These are phyloP conservation scores for Crypturellus tataupa DNA, from an alignment of 2,797 vertebrate species.

Conservation along the genomic window DNA sequence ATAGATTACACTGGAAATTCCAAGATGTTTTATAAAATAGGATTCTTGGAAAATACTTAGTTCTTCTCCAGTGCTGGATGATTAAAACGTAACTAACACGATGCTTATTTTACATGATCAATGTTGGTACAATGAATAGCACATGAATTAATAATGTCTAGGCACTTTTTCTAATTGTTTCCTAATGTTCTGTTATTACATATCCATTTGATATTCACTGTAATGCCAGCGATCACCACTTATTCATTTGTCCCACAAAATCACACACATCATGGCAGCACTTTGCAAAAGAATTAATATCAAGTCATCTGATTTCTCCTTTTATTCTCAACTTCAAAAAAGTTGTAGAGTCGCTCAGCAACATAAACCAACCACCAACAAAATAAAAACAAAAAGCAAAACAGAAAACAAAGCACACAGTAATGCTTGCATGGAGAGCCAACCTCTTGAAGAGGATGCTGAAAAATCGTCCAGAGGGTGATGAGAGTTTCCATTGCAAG, in stretches of 20 bases:
- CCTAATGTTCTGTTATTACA: conserved; percentile 70
- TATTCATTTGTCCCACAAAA: conserved; percentile 43
- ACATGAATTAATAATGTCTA: conserved; percentile 73
- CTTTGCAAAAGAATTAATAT: not conserved
- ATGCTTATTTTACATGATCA: conserved; percentile 68
- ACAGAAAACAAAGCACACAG: too few species aligned
- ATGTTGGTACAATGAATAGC: conserved; percentile 64
- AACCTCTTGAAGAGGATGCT: not conserved
- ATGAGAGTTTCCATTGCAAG: not conserved
- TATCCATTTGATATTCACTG: conserved; percentile 59
- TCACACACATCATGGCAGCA: not conserved
- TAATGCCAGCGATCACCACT: conserved; percentile 44
- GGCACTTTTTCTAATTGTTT: conserved; percentile 75
- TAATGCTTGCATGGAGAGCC: not conserved
- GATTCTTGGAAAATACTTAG: conserved; percentile 61
- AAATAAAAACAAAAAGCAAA: too few species aligned
- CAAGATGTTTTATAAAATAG: not conserved
- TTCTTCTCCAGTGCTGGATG: conserved; percentile 34
- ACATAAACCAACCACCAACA: not conserved
- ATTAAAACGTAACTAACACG: conserved; percentile 73
- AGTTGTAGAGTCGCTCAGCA: not conserved
- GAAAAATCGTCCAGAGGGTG: not conserved
- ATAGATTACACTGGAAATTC: not conserved
- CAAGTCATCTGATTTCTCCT: not conserved
- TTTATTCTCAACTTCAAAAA: not conserved